phyloP scores from a whole-genome alignment of 2,113 vertebrate genomes.

The Pampusana beccarii region DNA sequence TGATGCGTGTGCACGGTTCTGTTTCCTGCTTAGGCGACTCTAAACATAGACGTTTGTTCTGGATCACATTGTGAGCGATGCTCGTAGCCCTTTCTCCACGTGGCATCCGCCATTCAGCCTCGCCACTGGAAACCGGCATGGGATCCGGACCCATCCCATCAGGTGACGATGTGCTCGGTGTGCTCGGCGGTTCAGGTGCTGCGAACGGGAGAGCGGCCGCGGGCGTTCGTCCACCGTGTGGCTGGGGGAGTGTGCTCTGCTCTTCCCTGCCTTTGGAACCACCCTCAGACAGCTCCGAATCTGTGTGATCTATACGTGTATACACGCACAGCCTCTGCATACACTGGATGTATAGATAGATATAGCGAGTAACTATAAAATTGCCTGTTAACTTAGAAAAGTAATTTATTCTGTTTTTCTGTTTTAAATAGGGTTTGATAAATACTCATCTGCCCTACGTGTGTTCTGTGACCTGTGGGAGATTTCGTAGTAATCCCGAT shows the following conservation, averaged over 20 bases:
- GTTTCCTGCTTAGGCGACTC: neutral
- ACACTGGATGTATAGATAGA: neutral
- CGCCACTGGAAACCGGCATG: neutral
- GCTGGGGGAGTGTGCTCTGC: neutral
- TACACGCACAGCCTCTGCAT: neutral
- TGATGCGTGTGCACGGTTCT: rapidly evolving
- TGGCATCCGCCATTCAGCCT: neutral
- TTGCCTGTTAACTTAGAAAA: neutral
- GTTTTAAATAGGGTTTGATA: neutral
- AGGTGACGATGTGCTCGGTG: rapidly evolving
- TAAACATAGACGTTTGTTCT: neutral
- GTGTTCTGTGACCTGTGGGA: neutral
- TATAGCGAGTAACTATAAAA: neutral
- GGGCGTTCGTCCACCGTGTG: rapidly evolving
- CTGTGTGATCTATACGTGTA: neutral
- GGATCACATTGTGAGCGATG: neutral
- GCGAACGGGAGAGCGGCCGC: neutral
- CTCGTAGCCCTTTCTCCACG: neutral
- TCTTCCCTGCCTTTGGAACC: neutral
- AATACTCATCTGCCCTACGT: neutral
- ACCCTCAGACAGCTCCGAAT: neutral
- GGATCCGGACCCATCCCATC: neutral
- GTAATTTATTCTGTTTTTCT: neutral
- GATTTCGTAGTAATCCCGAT: neutral
- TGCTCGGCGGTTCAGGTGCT: neutral